Evolutionary conservation across 2,888 invertebrate species (phyloP).

Genomic region (Stictocephala bisonia): DNA sequence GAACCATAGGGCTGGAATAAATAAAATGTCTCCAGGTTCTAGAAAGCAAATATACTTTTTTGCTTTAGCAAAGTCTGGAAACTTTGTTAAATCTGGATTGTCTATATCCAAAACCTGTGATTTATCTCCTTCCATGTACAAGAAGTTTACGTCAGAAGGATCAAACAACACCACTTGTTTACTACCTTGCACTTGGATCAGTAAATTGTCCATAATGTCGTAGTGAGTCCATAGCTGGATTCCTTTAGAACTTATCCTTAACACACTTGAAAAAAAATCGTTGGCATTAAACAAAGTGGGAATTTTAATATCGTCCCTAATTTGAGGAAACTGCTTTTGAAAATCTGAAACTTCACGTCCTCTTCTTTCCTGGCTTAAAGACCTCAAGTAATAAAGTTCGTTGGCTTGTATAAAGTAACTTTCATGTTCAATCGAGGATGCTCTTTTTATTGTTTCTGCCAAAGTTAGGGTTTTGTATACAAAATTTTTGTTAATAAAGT

Average conservation of each 20-base stretch:
- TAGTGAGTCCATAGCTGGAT: conserved; percentile 70
- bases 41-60: conserved; percentile 64
- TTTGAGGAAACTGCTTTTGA: conserved; percentile 65
- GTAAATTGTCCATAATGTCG: conserved; percentile 70
- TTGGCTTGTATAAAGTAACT: conserved; percentile 62
- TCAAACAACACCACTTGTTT: conserved; percentile 67
- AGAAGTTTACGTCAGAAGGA: conserved; percentile 65
- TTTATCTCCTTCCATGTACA: conserved; percentile 69
- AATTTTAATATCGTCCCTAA: conserved; percentile 65
- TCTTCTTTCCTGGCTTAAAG: conserved; percentile 67
- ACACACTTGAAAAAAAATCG: conserved; percentile 68
- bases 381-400: conserved; percentile 62
- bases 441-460: conserved; percentile 20
- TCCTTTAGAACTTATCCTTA: conserved; percentile 66
- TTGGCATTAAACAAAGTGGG: conserved; percentile 64
- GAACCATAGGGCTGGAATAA: conserved; percentile 71
- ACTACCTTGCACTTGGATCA: conserved; percentile 65
- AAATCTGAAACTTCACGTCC: conserved; percentile 67
- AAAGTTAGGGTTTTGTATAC: conserved; percentile 65
- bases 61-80: conserved; percentile 65
- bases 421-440: conserved; percentile 59
- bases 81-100: conserved; percentile 64
- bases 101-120: conserved; percentile 67
- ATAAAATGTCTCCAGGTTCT: conserved; percentile 67
- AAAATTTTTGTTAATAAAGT: conserved; percentile 68